Percentiles rank a stretch among this genome's conserved stretches.
Evolutionary conservation across 2,113 vertebrate genomes (phyloP).

Genomic region (Python bivittatus): DNA sequence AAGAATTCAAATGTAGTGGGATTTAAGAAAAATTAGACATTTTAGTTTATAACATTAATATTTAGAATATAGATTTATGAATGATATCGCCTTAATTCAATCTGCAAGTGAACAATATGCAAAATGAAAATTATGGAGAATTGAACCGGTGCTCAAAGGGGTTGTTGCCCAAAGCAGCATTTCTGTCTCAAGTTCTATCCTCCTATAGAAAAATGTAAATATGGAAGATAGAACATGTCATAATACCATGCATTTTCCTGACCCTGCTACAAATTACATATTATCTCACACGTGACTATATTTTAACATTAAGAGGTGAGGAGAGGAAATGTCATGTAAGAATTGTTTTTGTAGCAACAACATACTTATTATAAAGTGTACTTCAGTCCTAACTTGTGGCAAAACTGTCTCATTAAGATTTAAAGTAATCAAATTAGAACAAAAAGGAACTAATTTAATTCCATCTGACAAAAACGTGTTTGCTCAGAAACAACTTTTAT

Average conservation of each 20-base stretch:
- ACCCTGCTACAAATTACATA: neutral
- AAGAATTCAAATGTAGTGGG: conserved; percentile 13
- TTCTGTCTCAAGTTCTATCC: neutral
- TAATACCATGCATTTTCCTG: neutral
- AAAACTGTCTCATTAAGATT: neutral
- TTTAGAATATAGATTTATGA: conserved; percentile 9
- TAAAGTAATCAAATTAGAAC: neutral
- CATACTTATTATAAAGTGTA: neutral
- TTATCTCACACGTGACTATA: neutral
- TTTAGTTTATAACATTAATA: neutral
- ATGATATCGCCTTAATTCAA: neutral
- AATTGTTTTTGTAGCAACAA: neutral
- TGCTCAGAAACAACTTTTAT: neutral
- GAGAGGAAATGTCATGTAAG: neutral
- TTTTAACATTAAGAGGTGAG: neutral
- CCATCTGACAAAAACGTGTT: neutral
- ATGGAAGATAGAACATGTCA: neutral
- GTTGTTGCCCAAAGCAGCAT: neutral
- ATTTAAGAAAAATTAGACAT: conserved; percentile 11
- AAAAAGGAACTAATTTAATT: neutral
- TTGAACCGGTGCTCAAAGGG: neutral
- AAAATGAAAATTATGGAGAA: neutral
- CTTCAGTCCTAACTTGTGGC: neutral
- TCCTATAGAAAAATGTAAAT: neutral
- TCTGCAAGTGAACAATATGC: too few relatives aligned